phyloP scores from a whole-genome alignment of 1,140 invertebrate species.

The Melanaphis sacchari region DNA sequence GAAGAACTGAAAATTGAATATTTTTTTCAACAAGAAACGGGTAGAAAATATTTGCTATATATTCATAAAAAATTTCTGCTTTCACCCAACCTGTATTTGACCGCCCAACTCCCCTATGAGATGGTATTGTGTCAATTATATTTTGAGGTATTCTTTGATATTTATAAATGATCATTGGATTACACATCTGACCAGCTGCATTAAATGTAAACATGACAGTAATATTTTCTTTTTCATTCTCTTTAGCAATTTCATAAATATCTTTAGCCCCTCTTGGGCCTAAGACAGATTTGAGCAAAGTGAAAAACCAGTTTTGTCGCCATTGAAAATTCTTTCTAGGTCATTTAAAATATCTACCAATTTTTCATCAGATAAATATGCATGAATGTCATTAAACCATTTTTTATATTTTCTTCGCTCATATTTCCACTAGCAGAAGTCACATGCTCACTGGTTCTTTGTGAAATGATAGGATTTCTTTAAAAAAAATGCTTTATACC shows the following conservation, averaged over 20 bases:
- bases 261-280: no score
- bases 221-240: no score
- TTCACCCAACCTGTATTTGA: not conserved
- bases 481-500: not conserved
- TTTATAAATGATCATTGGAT: not conserved
- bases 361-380: no score
- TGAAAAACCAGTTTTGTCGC: no score
- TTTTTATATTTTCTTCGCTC: not conserved
- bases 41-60: not conserved
- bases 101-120: not conserved
- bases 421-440: not conserved
- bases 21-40: not conserved
- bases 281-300: no score
- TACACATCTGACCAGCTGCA: not conserved
- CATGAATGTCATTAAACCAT: not conserved
- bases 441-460: not conserved
- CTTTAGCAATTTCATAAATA: no score
- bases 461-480: not conserved
- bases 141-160: conserved; percentile 5
- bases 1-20: not conserved
- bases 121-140: not conserved
- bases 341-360: no score
- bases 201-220: no score
- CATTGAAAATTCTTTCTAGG: no score
- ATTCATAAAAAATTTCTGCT: not conserved